Conservation (phyloP, 2,888 invertebrate species). For the Dorcus parallelipipedus region DNA sequence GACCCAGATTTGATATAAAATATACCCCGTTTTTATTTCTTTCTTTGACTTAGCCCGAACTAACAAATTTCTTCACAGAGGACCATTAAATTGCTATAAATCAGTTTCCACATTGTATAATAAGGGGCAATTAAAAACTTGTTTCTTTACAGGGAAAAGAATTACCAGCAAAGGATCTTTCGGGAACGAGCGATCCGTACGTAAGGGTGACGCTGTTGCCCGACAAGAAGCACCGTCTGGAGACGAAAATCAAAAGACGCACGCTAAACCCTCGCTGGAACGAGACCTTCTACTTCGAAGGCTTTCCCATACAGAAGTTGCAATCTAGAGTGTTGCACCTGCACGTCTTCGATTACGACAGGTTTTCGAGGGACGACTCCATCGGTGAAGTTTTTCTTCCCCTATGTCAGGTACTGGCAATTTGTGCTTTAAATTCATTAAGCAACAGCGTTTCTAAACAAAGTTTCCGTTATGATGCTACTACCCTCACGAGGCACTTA, state of each 20-base stretch:
- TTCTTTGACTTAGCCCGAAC: too few species aligned
- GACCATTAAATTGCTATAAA: conserved; percentile 38
- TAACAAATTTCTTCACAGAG: conserved; percentile 58
- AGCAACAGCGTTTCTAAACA: too few species aligned
- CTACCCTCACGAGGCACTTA: not conserved
- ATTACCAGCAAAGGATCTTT: conserved; percentile 88
- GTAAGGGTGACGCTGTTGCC: conserved; percentile 85
- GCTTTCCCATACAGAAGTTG: conserved; percentile 89
- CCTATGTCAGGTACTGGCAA: conserved; percentile 72
- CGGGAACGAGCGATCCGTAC: conserved; percentile 90
- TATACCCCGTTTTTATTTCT: too few species aligned
- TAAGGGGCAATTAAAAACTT: too few species aligned
- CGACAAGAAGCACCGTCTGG: conserved; percentile 87
- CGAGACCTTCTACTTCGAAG: conserved; percentile 92
- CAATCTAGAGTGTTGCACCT: conserved; percentile 88
- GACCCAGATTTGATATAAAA: too few species aligned
- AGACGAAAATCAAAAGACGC: conserved; percentile 88
- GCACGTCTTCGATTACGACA: conserved; percentile 92
- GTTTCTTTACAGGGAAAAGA: conserved; percentile 73
- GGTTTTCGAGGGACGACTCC: conserved; percentile 90
- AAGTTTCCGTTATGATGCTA: not conserved
- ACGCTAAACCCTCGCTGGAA: conserved; percentile 92
- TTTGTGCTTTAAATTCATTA: not conserved
- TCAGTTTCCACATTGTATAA: too few species aligned
- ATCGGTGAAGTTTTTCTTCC: conserved; percentile 92